Percentiles rank a stretch among this genome's conserved stretches.
Conservation (phyloP, 2,888 invertebrate species). For the Xestobium rufovillosum region DNA sequence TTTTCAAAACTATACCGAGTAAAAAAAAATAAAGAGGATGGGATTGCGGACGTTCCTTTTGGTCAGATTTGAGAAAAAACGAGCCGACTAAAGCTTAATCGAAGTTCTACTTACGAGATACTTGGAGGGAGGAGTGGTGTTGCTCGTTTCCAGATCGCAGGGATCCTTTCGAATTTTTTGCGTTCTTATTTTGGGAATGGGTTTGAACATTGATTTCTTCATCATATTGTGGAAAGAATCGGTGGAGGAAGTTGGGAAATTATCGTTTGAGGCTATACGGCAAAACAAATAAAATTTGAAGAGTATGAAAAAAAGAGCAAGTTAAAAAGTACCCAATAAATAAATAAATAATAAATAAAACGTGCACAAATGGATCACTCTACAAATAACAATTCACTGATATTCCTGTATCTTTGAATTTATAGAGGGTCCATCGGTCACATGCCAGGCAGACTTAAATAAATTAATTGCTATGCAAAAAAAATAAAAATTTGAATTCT, state of each 20-base stretch:
- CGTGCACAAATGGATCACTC: no score
- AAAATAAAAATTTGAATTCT: no score
- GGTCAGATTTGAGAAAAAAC: slow-evolving; percentile 35
- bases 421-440: no score
- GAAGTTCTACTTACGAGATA: slow-evolving; percentile 29
- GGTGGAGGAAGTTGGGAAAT: slow-evolving; percentile 30
- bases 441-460: no score
- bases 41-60: slow-evolving; percentile 19
- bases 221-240: slow-evolving; percentile 32
- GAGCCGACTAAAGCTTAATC: slow-evolving; percentile 14
- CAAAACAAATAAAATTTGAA: slow-evolving; percentile 22
- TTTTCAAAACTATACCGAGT: no score
- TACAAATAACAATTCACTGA: no score
- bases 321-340: no score
- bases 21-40: slow-evolving; percentile 18
- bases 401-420: no score
- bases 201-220: slow-evolving; percentile 39
- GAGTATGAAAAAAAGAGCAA: slow-evolving; percentile 24
- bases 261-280: slow-evolving; percentile 24
- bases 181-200: slow-evolving; percentile 36
- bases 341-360: no score
- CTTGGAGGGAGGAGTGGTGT: slow-evolving; percentile 29
- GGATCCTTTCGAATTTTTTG: slow-evolving; percentile 37
- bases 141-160: slow-evolving; percentile 20
- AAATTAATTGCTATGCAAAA: no score